These are phyloP conservation scores for Sthenelais limicola DNA, from an alignment of 2,888 invertebrate genomes.

Conservation along the genomic window DNA sequence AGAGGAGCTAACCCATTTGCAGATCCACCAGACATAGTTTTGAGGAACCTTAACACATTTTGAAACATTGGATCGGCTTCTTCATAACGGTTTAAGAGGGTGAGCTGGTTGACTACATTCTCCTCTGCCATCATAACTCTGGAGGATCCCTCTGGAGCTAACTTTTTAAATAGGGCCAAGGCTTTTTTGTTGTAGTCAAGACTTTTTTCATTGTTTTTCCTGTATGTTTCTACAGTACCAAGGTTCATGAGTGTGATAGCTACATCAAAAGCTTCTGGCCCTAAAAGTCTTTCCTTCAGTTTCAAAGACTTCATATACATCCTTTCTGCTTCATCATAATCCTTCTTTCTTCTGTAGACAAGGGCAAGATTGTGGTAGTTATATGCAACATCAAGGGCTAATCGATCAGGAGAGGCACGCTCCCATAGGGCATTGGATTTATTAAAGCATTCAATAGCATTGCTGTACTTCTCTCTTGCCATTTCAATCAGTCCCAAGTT, in stretches of 20 bases:
- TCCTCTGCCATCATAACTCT: not conserved
- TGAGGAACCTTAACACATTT: not conserved
- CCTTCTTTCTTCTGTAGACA: not conserved
- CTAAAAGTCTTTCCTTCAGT: slow-evolving; percentile 1
- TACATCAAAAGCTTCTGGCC: slow-evolving; percentile 3
- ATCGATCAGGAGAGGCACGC: not conserved
- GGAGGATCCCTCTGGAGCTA: slow-evolving; percentile 1
- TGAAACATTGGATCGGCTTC: not conserved
- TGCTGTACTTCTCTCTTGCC: not conserved
- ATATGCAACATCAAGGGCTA: slow-evolving; percentile 1
- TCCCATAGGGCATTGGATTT: not conserved
- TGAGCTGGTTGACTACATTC: slow-evolving; percentile 20
- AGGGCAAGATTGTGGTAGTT: slow-evolving; percentile 1
- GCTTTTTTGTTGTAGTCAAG: slow-evolving; percentile 4
- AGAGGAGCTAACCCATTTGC: not conserved
- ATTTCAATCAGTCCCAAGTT: slow-evolving; percentile 12
- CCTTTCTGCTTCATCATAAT: slow-evolving; percentile 3
- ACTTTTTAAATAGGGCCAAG: not conserved
- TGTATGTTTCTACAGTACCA: not conserved
- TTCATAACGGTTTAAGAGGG: not conserved
- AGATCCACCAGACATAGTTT: not conserved
- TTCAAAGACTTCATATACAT: slow-evolving; percentile 9
- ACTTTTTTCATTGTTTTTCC: not conserved
- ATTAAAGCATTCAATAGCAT: not conserved
- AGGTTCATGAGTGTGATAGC: slow-evolving; percentile 10